Evolutionary conservation across 2,888 invertebrate species (phyloP).

Genomic region (Synergus japonicus): DNA sequence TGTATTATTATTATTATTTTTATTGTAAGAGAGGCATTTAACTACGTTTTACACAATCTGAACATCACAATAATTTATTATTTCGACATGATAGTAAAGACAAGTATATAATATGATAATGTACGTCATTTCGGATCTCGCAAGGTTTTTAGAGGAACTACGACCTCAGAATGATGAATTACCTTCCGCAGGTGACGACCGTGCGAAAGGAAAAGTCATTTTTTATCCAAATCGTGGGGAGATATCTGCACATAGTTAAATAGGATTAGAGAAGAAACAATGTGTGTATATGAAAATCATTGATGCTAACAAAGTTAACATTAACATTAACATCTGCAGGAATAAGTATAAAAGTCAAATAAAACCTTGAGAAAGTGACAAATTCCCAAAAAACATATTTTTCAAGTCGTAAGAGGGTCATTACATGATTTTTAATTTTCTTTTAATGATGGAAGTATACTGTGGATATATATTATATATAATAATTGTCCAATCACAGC

Average conservation of each 20-base stretch:
- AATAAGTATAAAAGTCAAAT: background rate
- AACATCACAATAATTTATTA: slow-evolving; percentile 7
- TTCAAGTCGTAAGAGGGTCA: background rate
- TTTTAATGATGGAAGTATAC: background rate
- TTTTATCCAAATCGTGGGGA: slow-evolving; percentile 24
- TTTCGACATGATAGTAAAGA: slow-evolving; percentile 2
- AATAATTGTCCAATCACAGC: background rate
- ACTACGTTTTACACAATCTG: no score
- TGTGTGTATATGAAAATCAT: background rate
- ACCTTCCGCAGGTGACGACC: slow-evolving; percentile 2
- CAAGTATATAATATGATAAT: no score
- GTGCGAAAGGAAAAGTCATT: slow-evolving; percentile 28
- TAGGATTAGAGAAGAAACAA: slow-evolving; percentile 3
- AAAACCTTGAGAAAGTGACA: no score
- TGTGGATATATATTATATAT: background rate
- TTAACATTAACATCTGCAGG: background rate
- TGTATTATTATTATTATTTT: no score
- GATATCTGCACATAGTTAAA: background rate
- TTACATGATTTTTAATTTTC: background rate
- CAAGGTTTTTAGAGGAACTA: slow-evolving; percentile 10
- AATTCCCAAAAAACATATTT: background rate
- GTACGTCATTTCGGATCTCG: background rate
- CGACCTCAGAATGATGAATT: background rate
- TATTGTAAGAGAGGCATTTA: no score
- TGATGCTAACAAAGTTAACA: background rate